Evolutionary conservation across 2,797 vertebrate species (phyloP).

Genomic region (Halcyon chelicuti): DNA sequence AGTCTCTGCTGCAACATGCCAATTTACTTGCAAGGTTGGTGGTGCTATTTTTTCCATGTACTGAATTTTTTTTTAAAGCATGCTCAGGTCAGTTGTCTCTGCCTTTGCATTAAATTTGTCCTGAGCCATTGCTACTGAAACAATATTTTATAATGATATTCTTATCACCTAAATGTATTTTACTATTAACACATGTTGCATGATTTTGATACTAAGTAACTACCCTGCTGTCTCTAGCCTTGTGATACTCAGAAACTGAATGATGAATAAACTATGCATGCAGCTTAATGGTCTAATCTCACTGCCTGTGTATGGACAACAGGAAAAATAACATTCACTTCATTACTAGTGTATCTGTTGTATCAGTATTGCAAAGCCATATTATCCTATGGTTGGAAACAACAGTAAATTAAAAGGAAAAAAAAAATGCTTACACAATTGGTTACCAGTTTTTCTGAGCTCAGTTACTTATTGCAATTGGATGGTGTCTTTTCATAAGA

Average conservation of each 20-base stretch:
- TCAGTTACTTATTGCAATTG: slow-evolving; percentile 46
- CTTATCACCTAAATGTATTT: slow-evolving; percentile 75
- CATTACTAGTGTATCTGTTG: slow-evolving; percentile 56
- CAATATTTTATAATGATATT: slow-evolving; percentile 98
- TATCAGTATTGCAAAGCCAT: slow-evolving; percentile 69
- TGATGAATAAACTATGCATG: slow-evolving; percentile 73
- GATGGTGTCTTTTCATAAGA: slow-evolving; percentile 28
- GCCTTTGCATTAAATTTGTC: slow-evolving; percentile 97
- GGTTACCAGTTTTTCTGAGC: background rate
- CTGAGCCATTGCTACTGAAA: slow-evolving; percentile 88
- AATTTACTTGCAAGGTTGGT: slow-evolving; percentile 96
- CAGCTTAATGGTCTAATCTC: slow-evolving; percentile 81
- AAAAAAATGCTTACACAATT: slow-evolving; percentile 27
- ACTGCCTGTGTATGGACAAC: slow-evolving; percentile 85
- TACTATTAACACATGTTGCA: slow-evolving; percentile 79
- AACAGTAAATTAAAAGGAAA: slow-evolving; percentile 43
- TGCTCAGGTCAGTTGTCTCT: slow-evolving; percentile 93
- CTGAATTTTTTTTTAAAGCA: slow-evolving; percentile 85
- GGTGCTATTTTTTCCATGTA: slow-evolving; percentile 89
- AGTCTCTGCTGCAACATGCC: slow-evolving; percentile 84
- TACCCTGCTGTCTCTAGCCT: slow-evolving; percentile 35
- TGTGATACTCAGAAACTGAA: slow-evolving; percentile 38
- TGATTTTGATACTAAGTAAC: slow-evolving; percentile 72
- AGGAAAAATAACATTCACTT: slow-evolving; percentile 79
- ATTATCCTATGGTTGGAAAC: slow-evolving; percentile 68